Conservation (phyloP, 1,140 invertebrate species). For the Drosophila funebris region DNA sequence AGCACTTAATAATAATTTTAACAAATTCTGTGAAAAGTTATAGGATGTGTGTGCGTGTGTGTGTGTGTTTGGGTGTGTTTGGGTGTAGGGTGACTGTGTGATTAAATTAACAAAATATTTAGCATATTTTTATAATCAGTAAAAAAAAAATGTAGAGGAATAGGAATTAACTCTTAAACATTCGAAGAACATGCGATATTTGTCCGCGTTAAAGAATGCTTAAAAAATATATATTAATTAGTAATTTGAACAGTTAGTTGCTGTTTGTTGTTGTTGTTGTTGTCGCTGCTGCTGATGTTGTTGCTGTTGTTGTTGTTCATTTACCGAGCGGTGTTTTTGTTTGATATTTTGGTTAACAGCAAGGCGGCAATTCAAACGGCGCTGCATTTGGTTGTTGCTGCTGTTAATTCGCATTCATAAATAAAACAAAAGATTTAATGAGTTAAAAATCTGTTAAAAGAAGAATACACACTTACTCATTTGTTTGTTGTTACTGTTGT, state of each 20-base stretch:
- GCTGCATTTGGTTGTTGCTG: slow-evolving; percentile 9
- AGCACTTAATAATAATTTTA: slow-evolving; percentile 44
- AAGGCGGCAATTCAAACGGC: slow-evolving; percentile 10
- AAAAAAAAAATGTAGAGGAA: slow-evolving; percentile 28
- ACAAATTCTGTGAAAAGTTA: slow-evolving; percentile 26
- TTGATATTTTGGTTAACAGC: neutral
- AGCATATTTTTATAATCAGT: slow-evolving; percentile 26
- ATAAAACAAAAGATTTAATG: neutral
- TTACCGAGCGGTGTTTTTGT: slow-evolving; percentile 16
- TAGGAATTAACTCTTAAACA: slow-evolving; percentile 52
- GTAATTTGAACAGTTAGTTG: slow-evolving; percentile 6
- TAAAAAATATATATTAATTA: slow-evolving; percentile 11
- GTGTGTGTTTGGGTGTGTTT: slow-evolving; percentile 15
- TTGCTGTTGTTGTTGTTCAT: slow-evolving; percentile 2
- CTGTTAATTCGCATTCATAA: neutral
- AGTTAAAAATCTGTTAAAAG: neutral
- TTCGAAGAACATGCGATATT: slow-evolving; percentile 69
- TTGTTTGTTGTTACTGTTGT: slow-evolving; percentile 5
- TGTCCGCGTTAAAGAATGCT: slow-evolving; percentile 16
- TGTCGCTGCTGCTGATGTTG: neutral
- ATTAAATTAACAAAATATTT: slow-evolving; percentile 41
- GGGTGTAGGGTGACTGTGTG: no score
- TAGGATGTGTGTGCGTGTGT: slow-evolving; percentile 2
- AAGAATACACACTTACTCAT: slow-evolving; percentile 4
- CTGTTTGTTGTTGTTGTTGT: slow-evolving; percentile 2